Base-by-base conservation (phyloP, 2,113 vertebrate species). In the Peromyscus polionotus region DNA sequence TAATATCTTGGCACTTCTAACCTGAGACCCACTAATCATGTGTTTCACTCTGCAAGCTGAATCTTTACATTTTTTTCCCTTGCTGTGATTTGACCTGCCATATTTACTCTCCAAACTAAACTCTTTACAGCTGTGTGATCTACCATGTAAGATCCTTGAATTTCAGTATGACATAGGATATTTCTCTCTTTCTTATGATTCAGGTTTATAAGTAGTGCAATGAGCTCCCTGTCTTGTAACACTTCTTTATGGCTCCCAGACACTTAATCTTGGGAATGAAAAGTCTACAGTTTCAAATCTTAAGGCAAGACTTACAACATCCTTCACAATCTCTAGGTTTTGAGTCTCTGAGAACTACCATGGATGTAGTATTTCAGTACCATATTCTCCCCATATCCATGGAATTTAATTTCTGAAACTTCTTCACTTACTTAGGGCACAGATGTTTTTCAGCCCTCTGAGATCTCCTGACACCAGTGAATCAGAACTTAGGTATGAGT, bases 401-500 rank as follows among this genome's bases (percentile, higher is more conserved):
- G 2, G 45, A 73, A 90, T 90, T 81, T 88, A 77, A 96, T 96
- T 94, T 94, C 22, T 86, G 51, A 85, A 90, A 59, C 31, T 95
- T 81, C 88, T 94, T 10, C 63, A n/a, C 17, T 86, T 92, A 57
- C 36, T 86, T 33, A 72, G 31, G 10, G 72, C 19, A 84, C 68
- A 7, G 1, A 88, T 51, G 8, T 85, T 79, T 77, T 83, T 86
- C 6, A 72, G 39, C 51, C 9, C 1, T 81, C 7, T 22, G 81
- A 89, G 24, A 54, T 91, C 59, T 97, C 51, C 24, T 77, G 81
- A 79, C 1, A 88, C 81, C 72, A 91, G 42, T 95, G 86, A 96
- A 94, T 97, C 89, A 96, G 39, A 26, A 93, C 14, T 95, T 95
- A 93, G 57, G 33, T 95, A 4, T 16, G n/a, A 96, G 17, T 48